A percentile compares a stretch with the other conserved stretches of the same genome.
These are phyloP conservation scores for Hypena proboscidalis DNA, from an alignment of 2,888 invertebrate species.

Conservation along the genomic window DNA sequence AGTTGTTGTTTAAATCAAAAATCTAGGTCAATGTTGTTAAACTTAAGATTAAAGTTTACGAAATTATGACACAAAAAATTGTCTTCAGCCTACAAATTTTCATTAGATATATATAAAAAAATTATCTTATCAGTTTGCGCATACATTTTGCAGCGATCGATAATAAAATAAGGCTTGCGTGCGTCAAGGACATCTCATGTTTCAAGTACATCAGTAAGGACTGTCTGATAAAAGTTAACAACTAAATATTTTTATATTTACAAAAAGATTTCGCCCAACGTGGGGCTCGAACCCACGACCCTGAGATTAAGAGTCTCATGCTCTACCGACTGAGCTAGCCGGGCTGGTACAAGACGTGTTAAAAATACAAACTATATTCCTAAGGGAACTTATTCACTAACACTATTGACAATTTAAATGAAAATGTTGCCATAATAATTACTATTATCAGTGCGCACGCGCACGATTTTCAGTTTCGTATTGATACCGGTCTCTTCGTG, in stretches of 20 bases:
- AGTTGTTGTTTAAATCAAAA: constrained; percentile 48
- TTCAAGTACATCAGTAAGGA: constrained; percentile 3
- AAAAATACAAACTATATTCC: constrained; percentile 18
- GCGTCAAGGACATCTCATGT: not conserved
- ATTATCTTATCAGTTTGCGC: constrained; percentile 18
- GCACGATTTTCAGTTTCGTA: constrained; percentile 35
- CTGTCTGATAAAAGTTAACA: not conserved
- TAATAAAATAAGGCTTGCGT: constrained; percentile 1
- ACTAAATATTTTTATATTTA: constrained; percentile 1
- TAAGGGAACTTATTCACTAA: no score
- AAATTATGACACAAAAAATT: constrained; percentile 14
- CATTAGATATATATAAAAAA: not conserved
- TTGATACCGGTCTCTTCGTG: constrained; percentile 45
- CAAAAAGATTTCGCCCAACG: constrained; percentile 79
- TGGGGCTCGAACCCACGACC: constrained; percentile 86
- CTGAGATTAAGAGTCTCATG: constrained; percentile 86
- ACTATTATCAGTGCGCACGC: constrained; percentile 22
- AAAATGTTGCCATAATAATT: no score
- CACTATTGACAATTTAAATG: no score
- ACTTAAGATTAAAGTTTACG: constrained; percentile 9
- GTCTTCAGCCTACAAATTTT: not conserved
- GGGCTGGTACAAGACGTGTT: constrained; percentile 29
- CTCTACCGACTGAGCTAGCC: constrained; percentile 82
- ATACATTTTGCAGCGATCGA: constrained; percentile 13
- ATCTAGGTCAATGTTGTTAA: constrained; percentile 46